Base-by-base conservation (phyloP, 1,140 invertebrate species). In the Hesperophylax magnus region DNA sequence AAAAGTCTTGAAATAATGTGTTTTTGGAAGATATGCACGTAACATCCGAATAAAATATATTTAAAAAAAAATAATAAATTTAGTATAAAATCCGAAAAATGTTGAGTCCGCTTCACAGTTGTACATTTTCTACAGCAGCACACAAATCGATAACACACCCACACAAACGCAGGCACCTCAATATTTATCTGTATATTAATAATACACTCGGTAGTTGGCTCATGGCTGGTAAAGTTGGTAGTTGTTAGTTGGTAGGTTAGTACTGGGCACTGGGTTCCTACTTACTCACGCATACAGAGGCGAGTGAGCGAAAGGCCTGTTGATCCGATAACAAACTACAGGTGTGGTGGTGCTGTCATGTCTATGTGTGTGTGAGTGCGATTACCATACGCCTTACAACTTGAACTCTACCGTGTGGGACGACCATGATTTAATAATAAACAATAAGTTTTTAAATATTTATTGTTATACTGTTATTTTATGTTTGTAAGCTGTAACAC, bases 141-240 rank as follows among this genome's bases (percentile, higher is more conserved):
- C 11, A 14, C 39, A 14, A 6, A 8, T 11, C 39, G 39, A 76
- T 56, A 76, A 58, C 34, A 34, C 72, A 76, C 72, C 54, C 72
- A 76, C 56, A 76, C 72, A 6, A 58, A 76, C 56, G 39, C 72
- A 74, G 7, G 22, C 71, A 24, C 53, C 71, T 54, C 14, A 47
- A 74, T 74, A 74, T 74, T 74, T 74, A 74, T 74, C 53, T 74
- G 18, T 27, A 74, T 74, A 74, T 54, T 31, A 15, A 56, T 69
- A 34, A 27, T 54, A 60, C 72, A 61, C 22, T 76, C 17, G 72
- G 56, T 47, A 47, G 39, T 47, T 47, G 39, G 9, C 11, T 47
- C 9, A 11, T 47, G 39, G 9, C 11, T 47, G 39, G 39, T 47
- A 47, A 47, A 47, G 39, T 47, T 47, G 39, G 39, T 47, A 47